Evolutionary conservation across 2,113 vertebrate genomes (phyloP).

Genomic region (Melanotaenia duboulayi): DNA sequence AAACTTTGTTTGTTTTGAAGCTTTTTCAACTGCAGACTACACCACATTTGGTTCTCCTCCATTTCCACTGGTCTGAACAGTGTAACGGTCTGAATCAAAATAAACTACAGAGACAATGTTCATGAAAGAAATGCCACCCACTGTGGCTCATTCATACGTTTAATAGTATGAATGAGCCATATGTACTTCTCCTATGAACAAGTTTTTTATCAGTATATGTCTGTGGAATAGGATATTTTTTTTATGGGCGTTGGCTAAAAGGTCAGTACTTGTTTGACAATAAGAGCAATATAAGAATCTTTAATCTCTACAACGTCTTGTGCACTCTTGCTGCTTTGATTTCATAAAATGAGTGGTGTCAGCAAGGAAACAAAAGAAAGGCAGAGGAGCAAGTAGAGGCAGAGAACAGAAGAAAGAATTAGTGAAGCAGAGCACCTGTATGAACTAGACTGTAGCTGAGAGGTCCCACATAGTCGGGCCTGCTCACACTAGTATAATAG

Average conservation of each 20-base stretch:
- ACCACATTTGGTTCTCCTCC: neutral
- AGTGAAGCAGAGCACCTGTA: conserved; percentile 34
- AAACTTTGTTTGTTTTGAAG: too few species aligned
- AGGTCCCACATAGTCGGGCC: conserved; percentile 49
- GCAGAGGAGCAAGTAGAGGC: conserved; percentile 59
- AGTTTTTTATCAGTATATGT: conserved; percentile 23
- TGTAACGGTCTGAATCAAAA: conserved; percentile 3
- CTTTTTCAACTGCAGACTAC: neutral
- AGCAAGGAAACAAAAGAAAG: conserved; percentile 8
- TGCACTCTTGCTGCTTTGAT: conserved; percentile 4
- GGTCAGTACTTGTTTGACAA: conserved; percentile 18
- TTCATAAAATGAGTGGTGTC: conserved; percentile 17
- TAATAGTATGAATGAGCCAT: conserved; percentile 13
- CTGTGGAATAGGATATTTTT: conserved; percentile 8
- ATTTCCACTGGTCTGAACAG: neutral
- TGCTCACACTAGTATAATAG: conserved; percentile 62
- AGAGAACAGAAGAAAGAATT: conserved; percentile 33
- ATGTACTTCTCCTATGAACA: too few species aligned
- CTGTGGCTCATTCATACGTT: conserved; percentile 10
- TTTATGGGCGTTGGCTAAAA: neutral
- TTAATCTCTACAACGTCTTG: conserved; percentile 6
- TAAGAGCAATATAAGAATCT: neutral
- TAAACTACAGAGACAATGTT: conserved; percentile 13
- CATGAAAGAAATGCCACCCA: conserved; percentile 17
- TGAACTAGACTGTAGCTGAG: conserved; percentile 52